Conservation (phyloP, 2,797 vertebrate genomes). For the Artibeus jamaicensis region DNA sequence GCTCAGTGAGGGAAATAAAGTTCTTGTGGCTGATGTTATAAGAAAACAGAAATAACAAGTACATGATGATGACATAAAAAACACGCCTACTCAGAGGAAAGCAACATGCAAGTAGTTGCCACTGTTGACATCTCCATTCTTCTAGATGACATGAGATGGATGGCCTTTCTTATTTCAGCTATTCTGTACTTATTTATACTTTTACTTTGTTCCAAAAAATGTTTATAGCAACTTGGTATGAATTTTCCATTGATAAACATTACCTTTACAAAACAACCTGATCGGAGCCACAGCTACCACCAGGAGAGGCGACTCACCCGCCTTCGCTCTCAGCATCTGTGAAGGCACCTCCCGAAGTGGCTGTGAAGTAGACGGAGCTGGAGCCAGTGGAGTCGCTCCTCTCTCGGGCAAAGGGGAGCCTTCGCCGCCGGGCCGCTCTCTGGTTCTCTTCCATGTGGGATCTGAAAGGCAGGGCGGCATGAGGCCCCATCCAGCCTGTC, state of each 20-base stretch:
- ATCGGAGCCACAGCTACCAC: not conserved
- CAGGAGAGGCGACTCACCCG: conserved; percentile 85
- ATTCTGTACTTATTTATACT: not conserved
- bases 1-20: not conserved
- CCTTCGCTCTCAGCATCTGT: conserved; percentile 90
- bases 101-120: not conserved
- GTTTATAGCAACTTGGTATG: not conserved
- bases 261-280: not conserved
- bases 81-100: not conserved
- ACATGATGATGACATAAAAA: not conserved
- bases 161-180: not conserved
- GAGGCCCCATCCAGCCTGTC: not conserved
- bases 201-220: conserved; percentile 11
- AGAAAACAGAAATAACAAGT: not conserved
- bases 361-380: conserved; percentile 95
- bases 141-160: not conserved
- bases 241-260: not conserved
- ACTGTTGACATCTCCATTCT: not conserved
- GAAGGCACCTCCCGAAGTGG: conserved; percentile 86
- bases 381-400: conserved; percentile 92
- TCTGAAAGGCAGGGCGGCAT: conserved; percentile 78
- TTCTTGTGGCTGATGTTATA: not conserved
- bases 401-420: conserved; percentile 84
- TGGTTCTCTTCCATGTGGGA: conserved; percentile 91
- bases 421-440: conserved; percentile 84